Evolutionary conservation across 2,113 vertebrate species (phyloP).

Genomic region (Hylia prasina): DNA sequence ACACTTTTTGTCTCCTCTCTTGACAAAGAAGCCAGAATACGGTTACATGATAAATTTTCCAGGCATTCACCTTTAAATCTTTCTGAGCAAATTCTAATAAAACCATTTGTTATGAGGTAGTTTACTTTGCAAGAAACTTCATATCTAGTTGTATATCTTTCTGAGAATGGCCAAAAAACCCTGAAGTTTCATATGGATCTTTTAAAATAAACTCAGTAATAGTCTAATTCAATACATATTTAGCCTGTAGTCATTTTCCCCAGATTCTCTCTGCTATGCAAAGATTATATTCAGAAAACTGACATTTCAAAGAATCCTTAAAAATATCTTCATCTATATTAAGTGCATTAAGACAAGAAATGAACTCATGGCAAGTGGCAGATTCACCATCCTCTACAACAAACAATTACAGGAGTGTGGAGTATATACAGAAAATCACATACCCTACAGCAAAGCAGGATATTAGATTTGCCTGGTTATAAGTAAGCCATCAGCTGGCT

Average conservation of each 20-base stretch:
- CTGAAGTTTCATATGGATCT: neutral
- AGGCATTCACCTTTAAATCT: neutral
- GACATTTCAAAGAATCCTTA: conserved; percentile 9
- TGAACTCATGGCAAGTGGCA: conserved; percentile 8
- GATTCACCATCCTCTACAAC: conserved; percentile 19
- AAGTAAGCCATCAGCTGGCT: conserved; percentile 31
- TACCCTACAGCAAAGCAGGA: conserved; percentile 39
- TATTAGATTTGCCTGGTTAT: conserved; percentile 56
- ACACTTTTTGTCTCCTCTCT: neutral
- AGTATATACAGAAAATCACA: conserved; percentile 35
- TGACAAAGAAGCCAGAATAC: neutral
- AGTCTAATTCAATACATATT: conserved; percentile 32
- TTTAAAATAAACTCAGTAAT: conserved; percentile 21
- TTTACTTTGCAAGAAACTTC: conserved; percentile 17
- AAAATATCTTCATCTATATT: conserved; percentile 46
- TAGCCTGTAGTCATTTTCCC: neutral
- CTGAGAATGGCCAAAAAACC: neutral
- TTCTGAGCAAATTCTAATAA: conserved; percentile 10
- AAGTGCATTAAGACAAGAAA: conserved; percentile 34
- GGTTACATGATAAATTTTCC: neutral
- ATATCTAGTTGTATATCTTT: neutral
- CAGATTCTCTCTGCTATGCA: neutral
- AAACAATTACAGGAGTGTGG: conserved; percentile 14
- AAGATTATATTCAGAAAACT: neutral
- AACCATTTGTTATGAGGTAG: neutral